These are phyloP conservation scores for Petaurus breviceps DNA, from an alignment of 2,113 vertebrate genomes.

Conservation along the genomic window DNA sequence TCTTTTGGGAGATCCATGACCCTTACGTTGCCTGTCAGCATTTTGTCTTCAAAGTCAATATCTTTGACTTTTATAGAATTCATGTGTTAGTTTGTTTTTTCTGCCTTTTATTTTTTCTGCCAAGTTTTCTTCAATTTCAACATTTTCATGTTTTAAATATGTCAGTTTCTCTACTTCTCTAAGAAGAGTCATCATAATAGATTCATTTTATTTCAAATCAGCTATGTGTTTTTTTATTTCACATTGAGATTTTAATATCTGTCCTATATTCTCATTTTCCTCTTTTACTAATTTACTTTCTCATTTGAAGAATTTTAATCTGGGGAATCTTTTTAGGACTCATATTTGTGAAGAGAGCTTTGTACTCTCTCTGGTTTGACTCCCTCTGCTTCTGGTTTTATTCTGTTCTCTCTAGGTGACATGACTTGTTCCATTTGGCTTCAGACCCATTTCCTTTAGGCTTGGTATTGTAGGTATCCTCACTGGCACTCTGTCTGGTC, in stretches of 20 bases:
- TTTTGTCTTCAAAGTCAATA: too few species aligned
- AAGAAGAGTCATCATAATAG: background rate
- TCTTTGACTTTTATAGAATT: background rate
- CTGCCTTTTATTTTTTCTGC: background rate
- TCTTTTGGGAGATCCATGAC: background rate
- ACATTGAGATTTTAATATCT: background rate
- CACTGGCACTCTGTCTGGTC: background rate
- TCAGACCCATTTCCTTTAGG: background rate
- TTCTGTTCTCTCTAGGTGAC: background rate
- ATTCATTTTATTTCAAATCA: too few species aligned
- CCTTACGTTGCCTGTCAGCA: background rate
- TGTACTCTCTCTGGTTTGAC: background rate
- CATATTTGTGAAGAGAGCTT: background rate
- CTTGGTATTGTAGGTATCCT: background rate
- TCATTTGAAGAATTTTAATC: background rate
- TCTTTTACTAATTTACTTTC: background rate
- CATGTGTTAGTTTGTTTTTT: background rate
- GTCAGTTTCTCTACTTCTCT: background rate
- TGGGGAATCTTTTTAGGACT: background rate
- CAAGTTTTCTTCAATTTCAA: background rate
- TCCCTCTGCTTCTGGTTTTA: background rate
- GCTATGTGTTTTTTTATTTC: too few species aligned
- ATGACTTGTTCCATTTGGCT: background rate
- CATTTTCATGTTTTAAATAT: background rate
- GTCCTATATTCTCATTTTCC: background rate